Conservation (phyloP, 2,113 vertebrate genomes). For the Ondatra zibethicus region DNA sequence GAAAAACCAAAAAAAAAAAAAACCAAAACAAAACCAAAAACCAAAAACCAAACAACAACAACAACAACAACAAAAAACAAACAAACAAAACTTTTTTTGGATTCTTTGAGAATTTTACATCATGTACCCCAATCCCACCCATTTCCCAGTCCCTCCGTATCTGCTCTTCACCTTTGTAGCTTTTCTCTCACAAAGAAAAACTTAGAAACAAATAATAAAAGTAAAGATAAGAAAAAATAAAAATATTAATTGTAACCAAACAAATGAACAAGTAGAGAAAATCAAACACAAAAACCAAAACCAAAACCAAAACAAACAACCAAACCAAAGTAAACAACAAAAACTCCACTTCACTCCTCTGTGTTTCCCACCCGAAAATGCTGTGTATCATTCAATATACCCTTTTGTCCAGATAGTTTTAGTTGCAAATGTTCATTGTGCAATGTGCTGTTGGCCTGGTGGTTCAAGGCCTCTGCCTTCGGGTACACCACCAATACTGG, state of each 20-base stretch:
- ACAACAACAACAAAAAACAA: too few relatives aligned
- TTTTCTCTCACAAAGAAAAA: neutral
- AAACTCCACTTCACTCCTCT: neutral
- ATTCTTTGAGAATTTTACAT: neutral
- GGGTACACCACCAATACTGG: neutral
- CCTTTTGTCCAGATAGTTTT: neutral
- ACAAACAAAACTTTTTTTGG: too few relatives aligned
- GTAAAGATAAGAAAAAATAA: neutral
- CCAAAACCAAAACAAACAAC: neutral
- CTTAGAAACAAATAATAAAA: neutral
- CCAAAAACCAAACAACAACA: too few relatives aligned
- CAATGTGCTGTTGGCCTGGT: neutral
- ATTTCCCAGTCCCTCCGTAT: neutral
- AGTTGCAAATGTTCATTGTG: neutral
- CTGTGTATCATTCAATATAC: neutral
- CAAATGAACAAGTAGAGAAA: neutral
- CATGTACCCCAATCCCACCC: neutral
- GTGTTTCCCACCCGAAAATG: neutral
- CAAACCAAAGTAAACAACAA: neutral
- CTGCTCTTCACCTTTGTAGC: neutral
- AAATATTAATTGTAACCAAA: neutral
- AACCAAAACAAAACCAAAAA: too few relatives aligned
- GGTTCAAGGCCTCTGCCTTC: neutral
- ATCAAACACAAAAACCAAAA: neutral
- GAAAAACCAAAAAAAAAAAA: too few relatives aligned